Conservation (phyloP, 1,140 invertebrate species). For the Antheraea pernyi region DNA sequence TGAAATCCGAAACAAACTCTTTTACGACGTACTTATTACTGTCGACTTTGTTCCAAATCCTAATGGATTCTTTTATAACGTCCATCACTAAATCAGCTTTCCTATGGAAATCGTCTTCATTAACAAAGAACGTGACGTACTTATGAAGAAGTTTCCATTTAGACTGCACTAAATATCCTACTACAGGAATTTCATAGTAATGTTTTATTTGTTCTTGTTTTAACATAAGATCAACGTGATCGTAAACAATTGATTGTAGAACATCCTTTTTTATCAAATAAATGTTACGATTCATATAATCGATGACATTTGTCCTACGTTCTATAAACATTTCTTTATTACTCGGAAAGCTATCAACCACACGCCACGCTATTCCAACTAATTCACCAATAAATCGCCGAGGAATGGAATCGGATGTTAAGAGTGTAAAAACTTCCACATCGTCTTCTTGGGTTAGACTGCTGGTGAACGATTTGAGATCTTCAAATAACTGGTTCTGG, state of each 20-base stretch:
- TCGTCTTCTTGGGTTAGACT: slow-evolving; percentile 42
- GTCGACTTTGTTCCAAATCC: slow-evolving; percentile 31
- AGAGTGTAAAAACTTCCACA: slow-evolving; percentile 37
- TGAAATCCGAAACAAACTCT: slow-evolving; percentile 14
- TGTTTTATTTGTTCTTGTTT: slow-evolving; percentile 22
- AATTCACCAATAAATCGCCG: slow-evolving; percentile 28
- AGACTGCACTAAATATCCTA: slow-evolving; percentile 21
- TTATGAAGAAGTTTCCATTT: slow-evolving; percentile 42
- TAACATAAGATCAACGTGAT: slow-evolving; percentile 36
- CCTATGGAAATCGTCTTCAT: slow-evolving; percentile 27
- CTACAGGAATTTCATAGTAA: slow-evolving; percentile 16
- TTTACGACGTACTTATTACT: slow-evolving; percentile 21
- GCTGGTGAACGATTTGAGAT: slow-evolving; percentile 40
- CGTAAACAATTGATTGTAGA: slow-evolving; percentile 33
- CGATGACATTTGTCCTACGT: slow-evolving; percentile 29
- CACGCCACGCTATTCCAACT: slow-evolving; percentile 36
- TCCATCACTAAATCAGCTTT: slow-evolving; percentile 27
- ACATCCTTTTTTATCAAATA: slow-evolving; percentile 31
- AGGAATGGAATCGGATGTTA: slow-evolving; percentile 26
- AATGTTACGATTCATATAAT: slow-evolving; percentile 24
- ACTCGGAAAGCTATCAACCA: slow-evolving; percentile 34
- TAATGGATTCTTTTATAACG: slow-evolving; percentile 31
- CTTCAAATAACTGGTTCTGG: slow-evolving; percentile 34
- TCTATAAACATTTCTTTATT: slow-evolving; percentile 26
- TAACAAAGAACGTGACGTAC: slow-evolving; percentile 34